A percentile compares a stretch with the other conserved stretches of the same genome.
Conservation (phyloP, 2,113 vertebrate species). For the Cacatua alba region DNA sequence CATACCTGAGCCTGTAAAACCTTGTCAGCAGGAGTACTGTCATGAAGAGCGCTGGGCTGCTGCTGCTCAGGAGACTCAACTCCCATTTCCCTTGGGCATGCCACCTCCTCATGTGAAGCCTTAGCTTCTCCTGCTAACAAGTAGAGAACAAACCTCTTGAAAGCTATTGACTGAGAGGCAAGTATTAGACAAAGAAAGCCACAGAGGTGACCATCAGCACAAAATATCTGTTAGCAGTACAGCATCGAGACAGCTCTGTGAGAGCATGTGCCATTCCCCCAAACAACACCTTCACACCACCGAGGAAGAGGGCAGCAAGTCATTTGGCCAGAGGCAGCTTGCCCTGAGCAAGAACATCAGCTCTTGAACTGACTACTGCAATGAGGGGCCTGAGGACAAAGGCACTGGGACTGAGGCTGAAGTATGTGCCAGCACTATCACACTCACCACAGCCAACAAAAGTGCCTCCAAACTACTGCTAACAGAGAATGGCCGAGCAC, state of each 20-base stretch:
- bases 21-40: neutral
- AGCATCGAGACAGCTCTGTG: neutral
- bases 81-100: neutral
- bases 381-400: neutral
- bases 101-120: neutral
- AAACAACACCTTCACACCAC: accelerated
- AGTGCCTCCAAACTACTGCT: neutral
- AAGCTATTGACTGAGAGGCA: neutral
- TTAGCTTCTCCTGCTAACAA: neutral
- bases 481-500: accelerated
- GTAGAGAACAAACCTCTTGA: neutral
- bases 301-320: neutral
- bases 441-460: neutral
- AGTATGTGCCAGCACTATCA: accelerated
- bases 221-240: neutral
- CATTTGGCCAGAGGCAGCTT: neutral
- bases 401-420: accelerated
- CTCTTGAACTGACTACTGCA: neutral
- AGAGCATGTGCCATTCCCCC: neutral
- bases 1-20: neutral
- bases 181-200: neutral
- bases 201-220: neutral
- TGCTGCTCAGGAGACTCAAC: neutral
- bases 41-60: accelerated
- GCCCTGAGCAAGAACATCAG: neutral